Conservation (phyloP, 2,797 vertebrate species). For the Gallinago nigripennis region DNA sequence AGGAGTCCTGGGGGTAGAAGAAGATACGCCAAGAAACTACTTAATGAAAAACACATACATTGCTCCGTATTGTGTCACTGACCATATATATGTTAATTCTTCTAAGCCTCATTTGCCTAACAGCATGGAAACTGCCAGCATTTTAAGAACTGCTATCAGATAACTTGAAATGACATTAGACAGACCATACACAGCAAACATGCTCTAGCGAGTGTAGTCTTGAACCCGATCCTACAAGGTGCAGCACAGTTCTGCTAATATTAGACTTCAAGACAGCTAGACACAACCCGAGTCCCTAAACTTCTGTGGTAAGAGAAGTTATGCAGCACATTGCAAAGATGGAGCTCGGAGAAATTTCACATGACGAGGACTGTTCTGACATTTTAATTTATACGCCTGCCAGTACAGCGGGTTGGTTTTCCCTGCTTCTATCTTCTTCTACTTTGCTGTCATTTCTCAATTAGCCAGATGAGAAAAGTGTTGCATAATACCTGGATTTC, state of each 20-base stretch:
- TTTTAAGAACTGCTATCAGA: neutral
- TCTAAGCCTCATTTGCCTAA: slow-evolving; percentile 33
- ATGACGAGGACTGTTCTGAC: neutral
- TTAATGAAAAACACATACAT: neutral
- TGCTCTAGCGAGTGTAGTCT: neutral
- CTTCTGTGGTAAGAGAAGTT: neutral
- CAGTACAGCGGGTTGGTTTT: neutral
- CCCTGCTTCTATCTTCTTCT: neutral
- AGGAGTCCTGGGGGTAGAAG: neutral
- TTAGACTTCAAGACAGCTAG: neutral
- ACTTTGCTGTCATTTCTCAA: neutral
- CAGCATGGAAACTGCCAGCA: slow-evolving; percentile 26
- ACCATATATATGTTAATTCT: neutral
- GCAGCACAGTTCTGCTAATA: rapidly evolving
- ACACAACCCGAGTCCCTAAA: neutral
- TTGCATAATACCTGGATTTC: neutral
- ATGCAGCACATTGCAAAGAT: neutral
- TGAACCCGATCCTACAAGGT: neutral
- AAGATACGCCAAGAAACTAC: neutral
- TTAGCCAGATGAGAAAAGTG: neutral
- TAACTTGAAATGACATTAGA: slow-evolving; percentile 18
- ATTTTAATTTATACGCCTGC: neutral
- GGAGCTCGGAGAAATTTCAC: neutral
- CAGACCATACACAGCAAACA: neutral
- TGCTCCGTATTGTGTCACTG: neutral